A percentile compares a stretch with the other conserved stretches of the same genome.
These are phyloP conservation scores for Sebastes oblongus DNA, from an alignment of 2,797 vertebrate genomes.

Conservation along the genomic window DNA sequence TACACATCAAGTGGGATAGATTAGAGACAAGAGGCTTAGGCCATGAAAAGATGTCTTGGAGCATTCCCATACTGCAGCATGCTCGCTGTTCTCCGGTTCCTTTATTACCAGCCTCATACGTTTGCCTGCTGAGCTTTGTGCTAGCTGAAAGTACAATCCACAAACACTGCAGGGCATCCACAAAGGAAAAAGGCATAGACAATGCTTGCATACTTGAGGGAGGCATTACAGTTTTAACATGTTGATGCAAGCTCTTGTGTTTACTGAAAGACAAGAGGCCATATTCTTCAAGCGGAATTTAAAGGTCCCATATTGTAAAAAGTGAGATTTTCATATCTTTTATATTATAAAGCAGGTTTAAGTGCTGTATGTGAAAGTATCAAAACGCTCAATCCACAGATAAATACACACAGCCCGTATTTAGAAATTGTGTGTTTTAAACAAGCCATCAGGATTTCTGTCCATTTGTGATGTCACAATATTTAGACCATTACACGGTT, in stretches of 20 bases:
- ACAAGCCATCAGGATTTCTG: no score
- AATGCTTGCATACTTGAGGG: slow-evolving; percentile 18
- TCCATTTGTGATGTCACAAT: no score
- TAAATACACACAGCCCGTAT: no score
- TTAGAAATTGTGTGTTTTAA: no score
- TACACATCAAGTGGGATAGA: slow-evolving; percentile 74
- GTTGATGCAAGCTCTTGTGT: slow-evolving; percentile 23
- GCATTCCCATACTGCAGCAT: slow-evolving; percentile 43
- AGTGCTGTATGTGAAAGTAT: no score
- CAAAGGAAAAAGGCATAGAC: slow-evolving; percentile 8
- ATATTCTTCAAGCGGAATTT: not conserved
- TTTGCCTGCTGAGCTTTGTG: slow-evolving; percentile 56
- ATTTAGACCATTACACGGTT: no score
- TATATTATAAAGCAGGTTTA: not conserved
- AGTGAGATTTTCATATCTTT: no score
- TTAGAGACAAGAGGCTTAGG: slow-evolving; percentile 76
- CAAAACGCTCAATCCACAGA: no score
- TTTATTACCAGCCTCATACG: slow-evolving; percentile 40
- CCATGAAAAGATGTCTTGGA: slow-evolving; percentile 70
- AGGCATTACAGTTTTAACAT: slow-evolving; percentile 17
- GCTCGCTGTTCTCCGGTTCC: slow-evolving; percentile 29
- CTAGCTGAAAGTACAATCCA: slow-evolving; percentile 24
- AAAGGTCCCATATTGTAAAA: no score
- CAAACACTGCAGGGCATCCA: slow-evolving; percentile 20
- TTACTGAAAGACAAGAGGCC: slow-evolving; percentile 2